These are phyloP conservation scores for Petrocephalus microphthalmus DNA, from an alignment of 2,113 vertebrate species.

Conservation along the genomic window DNA sequence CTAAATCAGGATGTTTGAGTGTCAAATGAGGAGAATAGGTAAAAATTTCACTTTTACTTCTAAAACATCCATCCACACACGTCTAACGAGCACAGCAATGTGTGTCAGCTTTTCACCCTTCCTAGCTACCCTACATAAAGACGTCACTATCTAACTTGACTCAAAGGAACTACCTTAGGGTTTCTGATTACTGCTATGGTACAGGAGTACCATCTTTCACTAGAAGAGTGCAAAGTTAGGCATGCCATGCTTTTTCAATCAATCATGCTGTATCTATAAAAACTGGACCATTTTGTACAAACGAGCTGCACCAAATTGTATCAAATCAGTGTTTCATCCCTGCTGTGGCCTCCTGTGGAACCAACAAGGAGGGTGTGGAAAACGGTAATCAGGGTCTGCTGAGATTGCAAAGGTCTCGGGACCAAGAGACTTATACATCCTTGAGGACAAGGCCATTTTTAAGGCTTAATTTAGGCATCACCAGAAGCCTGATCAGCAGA, in stretches of 20 bases:
- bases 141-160: neutral
- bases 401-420: neutral
- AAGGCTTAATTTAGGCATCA: neutral
- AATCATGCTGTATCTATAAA: neutral
- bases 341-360: neutral
- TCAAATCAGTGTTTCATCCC: neutral
- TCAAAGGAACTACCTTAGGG: neutral
- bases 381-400: neutral
- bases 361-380: neutral
- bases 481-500: neutral
- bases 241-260: neutral
- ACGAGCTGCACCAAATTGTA: neutral
- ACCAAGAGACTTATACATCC: neutral
- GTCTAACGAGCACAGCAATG: neutral
- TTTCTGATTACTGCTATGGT: neutral
- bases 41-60: neutral
- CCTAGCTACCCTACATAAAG: neutral
- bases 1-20: neutral
- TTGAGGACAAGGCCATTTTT: neutral
- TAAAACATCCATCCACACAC: neutral
- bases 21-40: neutral
- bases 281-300: neutral
- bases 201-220: neutral
- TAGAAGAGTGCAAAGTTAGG: neutral
- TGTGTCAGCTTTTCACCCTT: neutral